Evolutionary conservation across 2,888 invertebrate genomes (phyloP), one percentile per base, ranked within the genome.

Genomic region (Nezara viridula): DNA sequence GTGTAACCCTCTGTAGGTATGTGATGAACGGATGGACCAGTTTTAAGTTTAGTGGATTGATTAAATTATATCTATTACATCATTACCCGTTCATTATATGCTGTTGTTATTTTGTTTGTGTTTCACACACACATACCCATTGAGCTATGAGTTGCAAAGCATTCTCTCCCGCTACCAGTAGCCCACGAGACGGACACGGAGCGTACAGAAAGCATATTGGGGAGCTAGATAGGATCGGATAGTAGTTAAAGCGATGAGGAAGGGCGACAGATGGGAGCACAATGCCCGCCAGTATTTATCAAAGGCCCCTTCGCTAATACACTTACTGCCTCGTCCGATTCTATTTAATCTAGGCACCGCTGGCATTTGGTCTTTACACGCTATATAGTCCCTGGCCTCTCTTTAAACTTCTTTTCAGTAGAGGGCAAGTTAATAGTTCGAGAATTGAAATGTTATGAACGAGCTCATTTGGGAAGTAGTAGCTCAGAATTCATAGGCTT

Each of bases 261-360:
- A 73, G 66, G 66, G 66, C 66, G 66, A 73, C 66, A 73, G 66
- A 73, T 73, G 66, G 6, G 66, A 0, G 19, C 19, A 73, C 66
- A 73, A 73, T 73, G 66, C 32, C 60, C 60, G 19, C 2, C 19
- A 37, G 66, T 73, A 73, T 73, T 73, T 73, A 73, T 73, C 66
- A 73, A 73, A 73, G 66, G 19, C 66, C 66, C 66, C 66, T 73
- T 19, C 86, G 47, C 86, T 86, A 86, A 86, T 86, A 86, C 86
- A 86, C 86, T 86, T 86, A 86, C 60, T 86, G 81, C 86, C 86
- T 86, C 86, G 86, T 86, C 50, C 86, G 86, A 86, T 50, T 86
- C 86, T 86, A 86, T 86, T 86, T 86, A 86, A 86, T 81, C 44
- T 81, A 40, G n/a, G 81, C 81, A 81, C 44, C 81, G 24, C 40